These are phyloP conservation scores for Psittacara wagleri DNA, from an alignment of 2,113 vertebrate species.

Conservation along the genomic window DNA sequence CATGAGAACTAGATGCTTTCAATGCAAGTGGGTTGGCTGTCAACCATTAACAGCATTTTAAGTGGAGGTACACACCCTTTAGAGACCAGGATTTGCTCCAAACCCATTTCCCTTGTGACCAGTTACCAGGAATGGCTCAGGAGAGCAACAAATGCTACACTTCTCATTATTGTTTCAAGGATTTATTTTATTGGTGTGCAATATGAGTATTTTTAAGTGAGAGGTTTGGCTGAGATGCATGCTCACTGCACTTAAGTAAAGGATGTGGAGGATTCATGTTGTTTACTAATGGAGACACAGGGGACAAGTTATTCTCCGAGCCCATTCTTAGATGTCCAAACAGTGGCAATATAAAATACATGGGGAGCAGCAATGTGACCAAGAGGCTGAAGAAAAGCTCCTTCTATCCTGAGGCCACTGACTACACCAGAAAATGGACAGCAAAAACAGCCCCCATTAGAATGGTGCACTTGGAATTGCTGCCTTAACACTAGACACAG, in stretches of 20 bases:
- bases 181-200: constrained; percentile 22
- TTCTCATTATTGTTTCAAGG: constrained; percentile 12
- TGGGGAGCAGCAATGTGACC: neutral
- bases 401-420: neutral
- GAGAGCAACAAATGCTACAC: neutral
- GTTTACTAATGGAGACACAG: neutral
- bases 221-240: neutral
- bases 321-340: neutral
- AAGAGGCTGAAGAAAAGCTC: neutral
- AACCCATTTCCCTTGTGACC: neutral
- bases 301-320: neutral
- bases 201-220: neutral
- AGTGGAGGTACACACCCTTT: neutral
- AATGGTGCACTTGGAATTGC: neutral
- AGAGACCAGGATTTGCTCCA: constrained; percentile 21
- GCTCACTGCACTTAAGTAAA: neutral
- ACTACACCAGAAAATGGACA: neutral
- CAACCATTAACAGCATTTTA: neutral
- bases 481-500: neutral
- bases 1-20: constrained; percentile 6
- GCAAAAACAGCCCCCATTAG: neutral
- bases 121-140: neutral
- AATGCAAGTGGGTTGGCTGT: neutral
- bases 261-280: neutral
- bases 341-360: neutral